These are phyloP conservation scores for Ceramica pisi DNA, from an alignment of 2,888 invertebrate species.

Conservation along the genomic window DNA sequence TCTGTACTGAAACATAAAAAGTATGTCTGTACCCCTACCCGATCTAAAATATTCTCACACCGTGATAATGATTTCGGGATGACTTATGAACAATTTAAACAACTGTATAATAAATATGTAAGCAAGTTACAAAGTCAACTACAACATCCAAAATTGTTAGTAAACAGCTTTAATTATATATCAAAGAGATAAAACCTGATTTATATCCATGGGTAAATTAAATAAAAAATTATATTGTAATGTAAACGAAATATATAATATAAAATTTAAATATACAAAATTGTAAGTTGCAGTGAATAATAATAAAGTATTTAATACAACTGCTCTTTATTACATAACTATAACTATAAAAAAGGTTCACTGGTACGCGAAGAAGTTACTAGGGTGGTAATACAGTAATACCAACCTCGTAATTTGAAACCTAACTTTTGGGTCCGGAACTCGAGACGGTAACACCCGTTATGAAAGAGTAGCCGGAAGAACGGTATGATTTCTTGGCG, in stretches of 20 bases:
- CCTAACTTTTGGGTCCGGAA: too few species aligned
- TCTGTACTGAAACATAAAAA: not conserved
- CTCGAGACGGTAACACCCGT: too few species aligned
- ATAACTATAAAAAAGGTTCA: not conserved
- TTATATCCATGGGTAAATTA: not conserved
- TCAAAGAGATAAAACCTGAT: not conserved
- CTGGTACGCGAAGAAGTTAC: not conserved
- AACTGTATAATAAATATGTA: not conserved
- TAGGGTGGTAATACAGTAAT: too few species aligned
- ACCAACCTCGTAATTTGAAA: too few species aligned
- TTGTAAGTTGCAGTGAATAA: slow-evolving; percentile 34
- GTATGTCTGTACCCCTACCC: not conserved
- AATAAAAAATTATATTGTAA: not conserved
- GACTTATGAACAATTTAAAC: slow-evolving; percentile 8
- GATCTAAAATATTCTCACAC: not conserved
- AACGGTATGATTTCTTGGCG: too few species aligned
- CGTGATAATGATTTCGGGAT: not conserved
- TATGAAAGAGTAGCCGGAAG: too few species aligned
- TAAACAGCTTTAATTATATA: not conserved
- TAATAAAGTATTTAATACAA: slow-evolving; percentile 38
- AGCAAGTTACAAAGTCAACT: not conserved
- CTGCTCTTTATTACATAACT: not conserved
- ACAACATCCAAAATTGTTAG: not conserved
- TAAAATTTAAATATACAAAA: slow-evolving; percentile 8
- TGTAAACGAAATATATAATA: not conserved